Conservation (phyloP, 2,113 vertebrate species). For the Tor tambroides region DNA sequence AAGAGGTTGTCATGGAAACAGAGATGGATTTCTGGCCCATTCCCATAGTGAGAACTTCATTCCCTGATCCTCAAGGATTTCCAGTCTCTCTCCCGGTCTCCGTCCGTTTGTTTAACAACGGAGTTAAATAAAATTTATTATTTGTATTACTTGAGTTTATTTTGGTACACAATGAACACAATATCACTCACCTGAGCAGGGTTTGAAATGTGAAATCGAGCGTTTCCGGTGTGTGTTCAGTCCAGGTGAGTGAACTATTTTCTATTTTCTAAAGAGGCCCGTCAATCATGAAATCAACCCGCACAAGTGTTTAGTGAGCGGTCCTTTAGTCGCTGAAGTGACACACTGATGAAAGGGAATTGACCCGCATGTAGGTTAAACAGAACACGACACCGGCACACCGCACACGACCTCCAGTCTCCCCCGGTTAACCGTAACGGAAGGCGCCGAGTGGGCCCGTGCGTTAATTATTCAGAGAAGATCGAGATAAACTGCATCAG, state of each 20-base stretch:
- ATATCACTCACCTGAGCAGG: background rate
- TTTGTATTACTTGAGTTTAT: background rate
- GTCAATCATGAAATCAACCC: background rate
- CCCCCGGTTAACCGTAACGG: conserved; percentile 39
- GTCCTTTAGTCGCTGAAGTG: background rate
- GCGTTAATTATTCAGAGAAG: conserved; percentile 49
- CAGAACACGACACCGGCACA: conserved; percentile 39
- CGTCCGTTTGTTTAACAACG: background rate
- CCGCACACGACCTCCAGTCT: conserved; percentile 15
- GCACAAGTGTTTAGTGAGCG: conserved; percentile 3
- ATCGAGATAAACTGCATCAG: too few relatives aligned
- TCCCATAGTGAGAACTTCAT: conserved; percentile 54
- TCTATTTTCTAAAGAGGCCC: background rate
- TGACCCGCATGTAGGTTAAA: conserved; percentile 52
- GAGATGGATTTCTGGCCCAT: conserved; percentile 62
- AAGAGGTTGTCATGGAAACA: conserved; percentile 75
- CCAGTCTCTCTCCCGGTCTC: background rate
- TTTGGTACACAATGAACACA: background rate
- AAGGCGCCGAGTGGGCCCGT: conserved; percentile 12
- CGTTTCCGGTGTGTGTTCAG: background rate
- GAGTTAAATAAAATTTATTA: too few relatives aligned
- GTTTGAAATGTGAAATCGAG: background rate
- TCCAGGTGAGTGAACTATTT: background rate
- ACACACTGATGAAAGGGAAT: conserved; percentile 46
- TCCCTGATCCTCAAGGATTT: conserved; percentile 50